phyloP scores from a whole-genome alignment of 2,797 vertebrate genomes.

The Cyclopterus lumpus region DNA sequence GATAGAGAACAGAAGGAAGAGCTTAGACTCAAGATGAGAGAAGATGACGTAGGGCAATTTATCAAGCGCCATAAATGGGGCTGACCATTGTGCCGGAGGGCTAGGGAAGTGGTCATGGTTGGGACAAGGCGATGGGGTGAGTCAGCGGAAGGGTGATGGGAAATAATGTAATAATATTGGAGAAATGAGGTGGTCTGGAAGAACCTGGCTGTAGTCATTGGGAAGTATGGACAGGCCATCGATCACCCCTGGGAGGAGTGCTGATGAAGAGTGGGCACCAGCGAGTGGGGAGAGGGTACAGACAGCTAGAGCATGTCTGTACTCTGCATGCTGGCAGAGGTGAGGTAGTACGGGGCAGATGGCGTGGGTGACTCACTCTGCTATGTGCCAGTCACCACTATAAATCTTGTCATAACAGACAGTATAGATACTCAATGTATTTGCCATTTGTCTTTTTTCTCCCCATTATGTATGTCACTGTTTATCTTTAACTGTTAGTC shows the following conservation, averaged over 20 bases:
- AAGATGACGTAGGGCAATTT: constrained; percentile 58
- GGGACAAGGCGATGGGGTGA: constrained; percentile 64
- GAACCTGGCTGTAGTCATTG: constrained; percentile 74
- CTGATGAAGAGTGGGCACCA: constrained; percentile 76
- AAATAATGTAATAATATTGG: constrained; percentile 77
- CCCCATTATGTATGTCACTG: constrained; percentile 15
- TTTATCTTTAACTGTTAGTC: constrained; percentile 24
- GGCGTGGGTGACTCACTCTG: constrained; percentile 81
- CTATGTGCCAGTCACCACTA: constrained; percentile 75
- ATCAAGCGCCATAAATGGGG: constrained; percentile 60
- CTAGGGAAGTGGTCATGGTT: constrained; percentile 58
- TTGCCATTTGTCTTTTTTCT: constrained; percentile 46
- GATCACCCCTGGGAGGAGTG: constrained; percentile 72
- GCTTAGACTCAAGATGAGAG: constrained; percentile 28
- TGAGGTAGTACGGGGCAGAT: constrained; percentile 81
- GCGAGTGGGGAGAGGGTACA: constrained; percentile 61
- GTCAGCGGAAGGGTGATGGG: constrained; percentile 77
- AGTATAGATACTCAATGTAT: constrained; percentile 56
- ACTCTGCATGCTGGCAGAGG: constrained; percentile 78
- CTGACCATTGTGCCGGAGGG: constrained; percentile 54
- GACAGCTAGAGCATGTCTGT: constrained; percentile 70
- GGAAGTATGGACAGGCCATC: constrained; percentile 71
- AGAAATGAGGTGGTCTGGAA: constrained; percentile 77
- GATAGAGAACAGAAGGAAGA: constrained; percentile 41
- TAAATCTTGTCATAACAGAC: constrained; percentile 67